Conservation (phyloP, 2,113 vertebrate species). For the Spermophilus dauricus region DNA sequence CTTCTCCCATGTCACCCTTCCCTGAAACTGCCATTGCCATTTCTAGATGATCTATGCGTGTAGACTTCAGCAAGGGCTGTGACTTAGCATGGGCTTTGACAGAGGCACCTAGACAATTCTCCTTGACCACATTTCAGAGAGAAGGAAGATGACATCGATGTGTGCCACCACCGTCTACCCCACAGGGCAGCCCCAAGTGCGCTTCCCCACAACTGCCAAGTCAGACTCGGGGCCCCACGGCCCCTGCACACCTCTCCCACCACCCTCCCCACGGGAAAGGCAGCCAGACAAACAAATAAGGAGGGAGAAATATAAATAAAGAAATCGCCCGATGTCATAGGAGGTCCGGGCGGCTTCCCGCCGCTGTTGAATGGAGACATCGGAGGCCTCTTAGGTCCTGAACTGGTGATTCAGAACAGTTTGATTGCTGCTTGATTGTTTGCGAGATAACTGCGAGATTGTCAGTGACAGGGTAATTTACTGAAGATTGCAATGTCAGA, state of each 20-base stretch:
- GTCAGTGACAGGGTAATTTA: conserved; percentile 93
- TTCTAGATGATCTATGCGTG: background rate
- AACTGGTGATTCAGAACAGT: conserved; percentile 89
- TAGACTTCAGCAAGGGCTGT: background rate
- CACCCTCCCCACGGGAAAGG: background rate
- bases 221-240: conserved; percentile 34
- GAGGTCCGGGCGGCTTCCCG: conserved; percentile 63
- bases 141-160: background rate
- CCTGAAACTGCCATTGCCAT: conserved; percentile 41
- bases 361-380: conserved; percentile 82
- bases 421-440: conserved; percentile 93
- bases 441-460: conserved; percentile 91
- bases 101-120: background rate
- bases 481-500: conserved; percentile 92
- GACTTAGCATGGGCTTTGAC: background rate
- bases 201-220: background rate
- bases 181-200: background rate
- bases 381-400: conserved; percentile 86
- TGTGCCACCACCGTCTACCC: accelerated
- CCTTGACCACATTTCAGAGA: background rate
- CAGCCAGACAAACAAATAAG: conserved; percentile 50
- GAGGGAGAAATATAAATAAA: conserved; percentile 58
- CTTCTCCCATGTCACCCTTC: background rate
- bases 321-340: conserved; percentile 65
- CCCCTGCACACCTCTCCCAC: background rate